phyloP scores from a whole-genome alignment of 1,140 invertebrate species.

The Drosophila leontia region DNA sequence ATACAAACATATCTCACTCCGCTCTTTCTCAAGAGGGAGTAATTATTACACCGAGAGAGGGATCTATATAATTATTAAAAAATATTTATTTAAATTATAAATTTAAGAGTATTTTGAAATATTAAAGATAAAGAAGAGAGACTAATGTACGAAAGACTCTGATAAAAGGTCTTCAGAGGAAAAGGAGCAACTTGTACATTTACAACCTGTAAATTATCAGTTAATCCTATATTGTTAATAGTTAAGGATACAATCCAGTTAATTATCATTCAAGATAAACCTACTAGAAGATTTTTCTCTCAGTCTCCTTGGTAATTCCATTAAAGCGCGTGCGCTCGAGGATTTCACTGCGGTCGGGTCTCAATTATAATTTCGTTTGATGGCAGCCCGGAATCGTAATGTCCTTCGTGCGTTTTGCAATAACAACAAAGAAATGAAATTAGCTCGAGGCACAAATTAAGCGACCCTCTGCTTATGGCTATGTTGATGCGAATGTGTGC shows the following conservation, averaged over 20 bases:
- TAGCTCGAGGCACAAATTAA: slow-evolving; percentile 78
- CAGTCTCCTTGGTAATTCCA: slow-evolving; percentile 53
- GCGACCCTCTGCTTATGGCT: slow-evolving; percentile 15
- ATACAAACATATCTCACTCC: slow-evolving; percentile 35
- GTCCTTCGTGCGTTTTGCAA: slow-evolving; percentile 66
- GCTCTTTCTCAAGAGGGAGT: neutral
- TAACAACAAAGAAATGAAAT: slow-evolving; percentile 80
- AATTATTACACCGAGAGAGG: slow-evolving; percentile 8
- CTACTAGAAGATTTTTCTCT: neutral
- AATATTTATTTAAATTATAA: too few relatives aligned
- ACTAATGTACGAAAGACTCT: neutral
- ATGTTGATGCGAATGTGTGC: slow-evolving; percentile 27
- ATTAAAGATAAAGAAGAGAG: neutral
- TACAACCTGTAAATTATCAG: too few relatives aligned
- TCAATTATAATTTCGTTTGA: slow-evolving; percentile 77
- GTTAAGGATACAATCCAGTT: neutral
- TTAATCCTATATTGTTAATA: neutral
- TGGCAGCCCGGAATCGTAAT: slow-evolving; percentile 43
- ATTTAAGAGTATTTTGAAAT: neutral
- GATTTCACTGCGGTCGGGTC: slow-evolving; percentile 61
- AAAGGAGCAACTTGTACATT: too few relatives aligned
- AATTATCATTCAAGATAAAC: neutral
- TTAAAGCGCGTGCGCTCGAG: slow-evolving; percentile 64
- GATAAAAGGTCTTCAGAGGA: neutral
- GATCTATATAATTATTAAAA: neutral